phyloP scores from a whole-genome alignment of 1,140 invertebrate genomes.

The Ctenoplectra terminalis region DNA sequence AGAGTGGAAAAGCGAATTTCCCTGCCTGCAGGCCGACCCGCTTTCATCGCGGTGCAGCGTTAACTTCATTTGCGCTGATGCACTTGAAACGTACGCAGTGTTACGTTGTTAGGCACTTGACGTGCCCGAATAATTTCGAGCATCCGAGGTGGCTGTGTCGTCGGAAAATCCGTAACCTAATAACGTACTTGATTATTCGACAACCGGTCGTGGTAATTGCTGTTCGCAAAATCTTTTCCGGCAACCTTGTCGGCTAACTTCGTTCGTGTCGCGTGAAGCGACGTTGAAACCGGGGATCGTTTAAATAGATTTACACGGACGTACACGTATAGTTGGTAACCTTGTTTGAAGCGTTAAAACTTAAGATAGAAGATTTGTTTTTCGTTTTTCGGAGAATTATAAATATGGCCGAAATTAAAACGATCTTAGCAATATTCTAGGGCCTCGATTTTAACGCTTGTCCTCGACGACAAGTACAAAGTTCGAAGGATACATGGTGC shows the following conservation, averaged over 20 bases:
- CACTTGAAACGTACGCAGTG: conserved; percentile 64
- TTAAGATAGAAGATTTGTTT: too few species aligned
- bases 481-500: too few species aligned
- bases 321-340: too few species aligned
- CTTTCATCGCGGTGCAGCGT: conserved; percentile 62
- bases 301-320: background rate
- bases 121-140: conserved; percentile 49
- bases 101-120: conserved; percentile 70
- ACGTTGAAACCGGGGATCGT: background rate
- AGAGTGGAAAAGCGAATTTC: conserved; percentile 59
- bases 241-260: background rate
- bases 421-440: too few species aligned
- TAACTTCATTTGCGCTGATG: conserved; percentile 65
- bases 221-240: conserved; percentile 16
- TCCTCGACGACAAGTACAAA: background rate
- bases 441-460: background rate
- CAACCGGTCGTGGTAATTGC: conserved; percentile 14
- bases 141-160: conserved; percentile 21
- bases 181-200: conserved; percentile 33
- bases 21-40: conserved; percentile 34
- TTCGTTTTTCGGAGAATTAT: too few species aligned
- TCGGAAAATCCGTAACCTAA: conserved; percentile 52
- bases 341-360: too few species aligned
- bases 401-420: background rate
- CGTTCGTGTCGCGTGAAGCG: background rate